A percentile compares a stretch with the other conserved stretches of the same genome.
phyloP scores from a whole-genome alignment of 1,140 invertebrate genomes.

The Microplitis demolitor region DNA sequence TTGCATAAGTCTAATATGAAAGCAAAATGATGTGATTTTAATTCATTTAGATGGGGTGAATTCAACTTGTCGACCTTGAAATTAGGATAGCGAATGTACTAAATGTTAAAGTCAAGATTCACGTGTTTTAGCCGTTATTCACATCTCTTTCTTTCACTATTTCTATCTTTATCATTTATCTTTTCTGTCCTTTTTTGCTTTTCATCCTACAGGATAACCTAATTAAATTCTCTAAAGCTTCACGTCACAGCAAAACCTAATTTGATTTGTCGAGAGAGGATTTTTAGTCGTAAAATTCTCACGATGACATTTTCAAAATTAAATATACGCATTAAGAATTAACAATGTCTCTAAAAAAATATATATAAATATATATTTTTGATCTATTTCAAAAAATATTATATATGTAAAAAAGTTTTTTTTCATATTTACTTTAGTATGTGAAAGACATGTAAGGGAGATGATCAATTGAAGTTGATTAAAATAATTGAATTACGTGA shows the following conservation, averaged over 20 bases:
- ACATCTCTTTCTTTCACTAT: background rate
- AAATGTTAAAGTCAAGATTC: background rate
- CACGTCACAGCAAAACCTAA: background rate
- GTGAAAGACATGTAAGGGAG: too few relatives aligned
- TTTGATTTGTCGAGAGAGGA: slow-evolving; percentile 11
- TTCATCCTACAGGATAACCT: background rate
- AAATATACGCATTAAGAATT: background rate
- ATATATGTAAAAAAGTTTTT: too few relatives aligned
- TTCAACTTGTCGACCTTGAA: slow-evolving; percentile 10
- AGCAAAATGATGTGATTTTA: slow-evolving; percentile 19
- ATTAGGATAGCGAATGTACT: background rate
- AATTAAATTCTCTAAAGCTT: slow-evolving; percentile 12
- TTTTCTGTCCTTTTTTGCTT: background rate
- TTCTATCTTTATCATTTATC: background rate
- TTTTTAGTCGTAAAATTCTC: background rate
- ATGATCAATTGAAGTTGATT: too few relatives aligned
- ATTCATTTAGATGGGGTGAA: slow-evolving; percentile 7
- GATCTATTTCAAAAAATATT: background rate
- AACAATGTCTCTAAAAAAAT: background rate
- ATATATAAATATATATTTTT: background rate
- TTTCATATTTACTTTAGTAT: too few relatives aligned
- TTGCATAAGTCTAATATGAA: background rate
- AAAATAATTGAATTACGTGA: background rate
- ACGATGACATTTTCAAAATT: background rate
- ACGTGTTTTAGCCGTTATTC: background rate